Base-by-base conservation (phyloP, 2,797 vertebrate genomes). In the Takifugu ocellatus region DNA sequence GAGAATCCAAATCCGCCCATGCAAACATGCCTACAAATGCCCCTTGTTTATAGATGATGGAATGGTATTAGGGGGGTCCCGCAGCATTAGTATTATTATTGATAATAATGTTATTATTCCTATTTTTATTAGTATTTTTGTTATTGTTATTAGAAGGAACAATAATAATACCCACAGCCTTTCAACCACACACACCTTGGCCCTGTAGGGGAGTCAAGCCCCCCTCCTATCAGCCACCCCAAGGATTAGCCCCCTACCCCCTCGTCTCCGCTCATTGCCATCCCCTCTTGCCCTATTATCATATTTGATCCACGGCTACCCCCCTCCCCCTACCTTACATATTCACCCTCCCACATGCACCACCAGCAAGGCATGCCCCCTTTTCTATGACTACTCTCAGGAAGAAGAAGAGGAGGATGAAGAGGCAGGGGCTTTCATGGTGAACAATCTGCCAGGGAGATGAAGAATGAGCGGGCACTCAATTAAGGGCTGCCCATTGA, bases 401-500 rank as follows among this genome's bases (percentile, higher is more conserved):
- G 73, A 82, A 89, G 88, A 88, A 87, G 90, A 92, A 84, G 90
- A 91, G 87, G 88, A 90, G 89, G 90, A 90, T 90, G 90, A 89
- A 91, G 91, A 90, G 87, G 86, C 85, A 81, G 72, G 71, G 85
- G 84, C 91, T 92, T 92, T 89, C 84, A 72, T 76, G 61, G 84
- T 79, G 87, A 92, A 93, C 90, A 92, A 93, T 93, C 92, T 93
- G 71, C 87, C 79, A 89, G 85, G 88, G 87, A 90, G 88, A 81
- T 84, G 83, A 90, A 92, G 90, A 94, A 93, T 91, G 93, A 94
- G 91, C 90, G 91, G 92, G 91, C 92, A 94, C 94, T 95, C 94
- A 94, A 95, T 95, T 95, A 95, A 94, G 93, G 88, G 88, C 91
- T 93, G 92, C 93, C 94, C 92, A 94, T 94, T 95, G 93, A 94